Evolutionary conservation across 1,140 invertebrate genomes (phyloP), one percentile per base, ranked within the genome.

Genomic region (Liolophura sinensis): DNA sequence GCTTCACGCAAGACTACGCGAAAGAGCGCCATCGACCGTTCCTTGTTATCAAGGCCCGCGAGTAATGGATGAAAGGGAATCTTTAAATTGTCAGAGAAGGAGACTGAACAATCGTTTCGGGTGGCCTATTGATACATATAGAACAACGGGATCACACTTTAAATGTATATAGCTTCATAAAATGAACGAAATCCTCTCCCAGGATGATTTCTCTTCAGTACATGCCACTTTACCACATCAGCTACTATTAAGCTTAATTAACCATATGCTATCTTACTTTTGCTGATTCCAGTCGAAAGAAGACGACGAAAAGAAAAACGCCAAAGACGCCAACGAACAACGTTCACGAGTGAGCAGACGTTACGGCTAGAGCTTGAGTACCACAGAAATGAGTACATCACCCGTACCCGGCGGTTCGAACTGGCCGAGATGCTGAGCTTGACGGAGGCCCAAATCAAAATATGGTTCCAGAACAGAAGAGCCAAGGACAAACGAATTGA

Each of bases 401-500:
- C 93, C 0, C 86, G 94, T 55, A 89, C 92, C 27, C 84, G 93
- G 73, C 57, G 78, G 48, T 93, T 91, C 79, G 94, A 97, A 84
- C 84, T 97, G 66, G 95, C 96, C 0, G 90, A 92, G 67, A 87
- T 90, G 0, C 82, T 97, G 25, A 87, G 88, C 56, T 86, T 98
- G 11, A 93, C 93, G 3, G 96, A 97, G 83, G 97, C 94, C 24
- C 78, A 82, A 62, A 79, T 80, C 64, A 81, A 79, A 64, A 78
- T 77, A 27, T 80, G 96, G 96, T 98, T 97, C 80, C 96, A 98
- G 84, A 97, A 98, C 83, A 87, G 95, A 57, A 87, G 95, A 70
- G 95, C 95, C 12, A 97, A 97, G 84, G 95, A 97, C 78, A 98
- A 97, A 84, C 87, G 95, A 58, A 94, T 98, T 65, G 95, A 98